Evolutionary conservation across 2,113 vertebrate genomes (phyloP).

Genomic region (Saccopteryx leptura): DNA sequence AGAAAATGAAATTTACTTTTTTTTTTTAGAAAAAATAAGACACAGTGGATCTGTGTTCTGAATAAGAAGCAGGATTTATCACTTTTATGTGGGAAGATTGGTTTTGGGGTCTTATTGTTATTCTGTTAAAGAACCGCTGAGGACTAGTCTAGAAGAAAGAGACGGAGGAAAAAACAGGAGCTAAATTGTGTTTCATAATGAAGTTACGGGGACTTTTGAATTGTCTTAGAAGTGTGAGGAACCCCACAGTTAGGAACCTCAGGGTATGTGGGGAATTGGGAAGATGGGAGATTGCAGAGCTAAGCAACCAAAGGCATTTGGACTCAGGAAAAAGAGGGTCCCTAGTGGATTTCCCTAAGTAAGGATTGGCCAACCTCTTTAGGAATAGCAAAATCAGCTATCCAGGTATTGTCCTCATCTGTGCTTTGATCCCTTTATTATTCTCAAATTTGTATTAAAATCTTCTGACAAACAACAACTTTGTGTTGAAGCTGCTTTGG

Average conservation of each 20-base stretch:
- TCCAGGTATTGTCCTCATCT: not conserved
- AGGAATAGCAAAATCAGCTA: not conserved
- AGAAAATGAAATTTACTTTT: not conserved
- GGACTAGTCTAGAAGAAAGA: not conserved
- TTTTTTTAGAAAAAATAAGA: not conserved
- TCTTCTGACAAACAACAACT: not conserved
- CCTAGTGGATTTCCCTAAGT: not conserved
- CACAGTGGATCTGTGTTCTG: not conserved
- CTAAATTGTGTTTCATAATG: not conserved
- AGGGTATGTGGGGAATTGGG: not conserved
- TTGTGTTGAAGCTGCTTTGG: not conserved
- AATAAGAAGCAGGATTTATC: not conserved
- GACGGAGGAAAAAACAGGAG: not conserved
- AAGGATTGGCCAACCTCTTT: not conserved
- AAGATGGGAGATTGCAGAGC: not conserved
- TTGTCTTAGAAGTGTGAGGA: not conserved
- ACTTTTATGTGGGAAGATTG: constrained; percentile 42
- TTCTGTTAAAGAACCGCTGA: not conserved
- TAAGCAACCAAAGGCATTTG: not conserved
- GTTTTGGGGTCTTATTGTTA: not conserved
- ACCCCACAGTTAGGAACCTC: not conserved
- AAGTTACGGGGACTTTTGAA: not conserved
- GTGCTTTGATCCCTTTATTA: not conserved
- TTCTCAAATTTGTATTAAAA: not conserved
- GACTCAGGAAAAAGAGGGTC: not conserved